Conservation (phyloP, 2,888 invertebrate species). For the Synergus gifuensis region DNA sequence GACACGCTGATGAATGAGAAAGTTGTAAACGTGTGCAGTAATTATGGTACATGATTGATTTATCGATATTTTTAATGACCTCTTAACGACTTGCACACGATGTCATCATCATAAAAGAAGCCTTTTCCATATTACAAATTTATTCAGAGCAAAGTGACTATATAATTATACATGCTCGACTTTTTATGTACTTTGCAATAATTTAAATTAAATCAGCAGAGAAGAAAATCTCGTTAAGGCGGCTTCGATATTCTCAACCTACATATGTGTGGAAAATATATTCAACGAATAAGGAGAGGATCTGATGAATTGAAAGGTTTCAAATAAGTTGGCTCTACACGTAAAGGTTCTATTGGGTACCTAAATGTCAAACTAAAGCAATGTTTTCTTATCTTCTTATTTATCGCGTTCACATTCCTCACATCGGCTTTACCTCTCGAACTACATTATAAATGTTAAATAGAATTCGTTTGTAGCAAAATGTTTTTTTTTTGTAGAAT, state of each 20-base stretch:
- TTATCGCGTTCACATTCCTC: neutral
- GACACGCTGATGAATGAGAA: constrained; percentile 23
- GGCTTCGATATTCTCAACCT: constrained; percentile 7
- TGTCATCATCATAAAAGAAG: constrained; percentile 13
- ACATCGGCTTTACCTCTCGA: neutral
- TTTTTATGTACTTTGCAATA: constrained; percentile 9
- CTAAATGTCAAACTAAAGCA: constrained; percentile 40
- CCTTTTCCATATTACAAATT: neutral
- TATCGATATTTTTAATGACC: constrained; percentile 25
- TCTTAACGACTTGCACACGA: neutral
- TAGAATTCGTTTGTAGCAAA: neutral
- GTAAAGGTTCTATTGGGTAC: constrained; percentile 5
- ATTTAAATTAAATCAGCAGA: constrained; percentile 14
- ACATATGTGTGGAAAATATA: constrained; percentile 17
- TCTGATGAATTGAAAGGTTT: constrained; percentile 14
- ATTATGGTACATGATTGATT: constrained; percentile 26
- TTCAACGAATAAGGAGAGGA: neutral
- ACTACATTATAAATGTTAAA: neutral
- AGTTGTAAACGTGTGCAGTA: constrained; percentile 21
- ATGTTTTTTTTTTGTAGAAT: neutral
- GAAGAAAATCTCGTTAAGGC: constrained; percentile 1
- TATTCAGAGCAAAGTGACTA: neutral
- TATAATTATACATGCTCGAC: neutral
- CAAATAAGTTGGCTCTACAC: constrained; percentile 3
- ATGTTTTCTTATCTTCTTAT: constrained; percentile 9